These are phyloP conservation scores for Phanerotoma sp. DNA, from an alignment of 2,888 invertebrate genomes.

Conservation along the genomic window DNA sequence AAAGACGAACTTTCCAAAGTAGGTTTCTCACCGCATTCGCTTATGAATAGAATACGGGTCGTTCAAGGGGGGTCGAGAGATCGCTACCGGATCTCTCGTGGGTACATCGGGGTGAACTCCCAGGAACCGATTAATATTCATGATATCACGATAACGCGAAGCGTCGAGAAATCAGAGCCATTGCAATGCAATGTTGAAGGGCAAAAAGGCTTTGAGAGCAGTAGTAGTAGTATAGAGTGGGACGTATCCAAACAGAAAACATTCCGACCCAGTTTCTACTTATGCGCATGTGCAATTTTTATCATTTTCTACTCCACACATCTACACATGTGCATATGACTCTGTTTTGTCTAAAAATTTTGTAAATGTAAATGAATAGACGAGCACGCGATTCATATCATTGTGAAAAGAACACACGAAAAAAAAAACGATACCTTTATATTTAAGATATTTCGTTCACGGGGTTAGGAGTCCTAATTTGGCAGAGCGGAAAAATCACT, in stretches of 20 bases:
- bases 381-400: constrained; percentile 8
- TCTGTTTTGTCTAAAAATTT: no score
- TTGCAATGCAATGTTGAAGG: neutral
- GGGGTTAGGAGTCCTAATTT: no score
- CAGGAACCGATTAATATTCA: constrained; percentile 26
- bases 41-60: constrained; percentile 29
- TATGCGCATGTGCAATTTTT: constrained; percentile 11
- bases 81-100: constrained; percentile 15
- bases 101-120: constrained; percentile 14
- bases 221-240: no score
- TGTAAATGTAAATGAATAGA: neutral
- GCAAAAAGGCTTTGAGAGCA: neutral
- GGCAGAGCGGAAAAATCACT: no score
- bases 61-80: constrained; percentile 15
- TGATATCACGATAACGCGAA: constrained; percentile 20
- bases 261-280: constrained; percentile 18
- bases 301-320: neutral
- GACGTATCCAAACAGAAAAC: constrained; percentile 9
- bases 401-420: constrained; percentile 1
- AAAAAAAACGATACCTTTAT: no score
- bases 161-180: constrained; percentile 13
- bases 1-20: constrained; percentile 21
- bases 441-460: no score
- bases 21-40: constrained; percentile 18
- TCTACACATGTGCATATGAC: no score